Evolutionary conservation across 1,140 invertebrate species (phyloP), one percentile per base, ranked within the genome.

Genomic region (Eueides isabella): DNA sequence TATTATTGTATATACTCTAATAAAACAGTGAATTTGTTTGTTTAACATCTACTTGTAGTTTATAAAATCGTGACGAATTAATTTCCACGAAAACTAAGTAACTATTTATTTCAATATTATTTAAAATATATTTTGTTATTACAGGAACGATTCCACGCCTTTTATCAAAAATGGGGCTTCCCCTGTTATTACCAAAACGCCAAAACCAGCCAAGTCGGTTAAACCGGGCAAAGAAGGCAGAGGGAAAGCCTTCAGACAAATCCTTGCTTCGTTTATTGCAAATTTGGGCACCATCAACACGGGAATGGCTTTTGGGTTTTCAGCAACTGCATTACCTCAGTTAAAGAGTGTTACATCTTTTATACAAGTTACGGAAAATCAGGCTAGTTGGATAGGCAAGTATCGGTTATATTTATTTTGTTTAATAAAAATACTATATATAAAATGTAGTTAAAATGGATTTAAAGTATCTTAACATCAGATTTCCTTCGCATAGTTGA

Each of bases 341-440:
- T 81, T 97, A 2, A 87, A 95, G 83, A 88, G 87, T 44, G 67
- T 85, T 6, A 92, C 94, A 69, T 95, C 94, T 31, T 87, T 85
- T 28, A 94, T 96, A 81, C 91, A 85, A 26, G 95, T 96, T 12
- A 94, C 94, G 28, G 87, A 94, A 19, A 88, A 91, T 35, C 93
- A 96, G 86, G 95, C 95, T 67, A 96, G 96, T 77, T 97, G 96
- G 96, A 95, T 97, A 77, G 96, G 96, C 96, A 89, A 94, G 92
- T 66, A 12, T 74, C n/a, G 11, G 11, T 26, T 55, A 19, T 16
- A 2, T 0, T 19, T 44, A 19, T 44, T 19, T 16, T 38, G 12
- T 38, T 38, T 16, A 14, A 38, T n/a, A n/a, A n/a, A n/a, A n/a
- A n/a, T n/a, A n/a, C n/a, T n/a, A n/a, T n/a, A n/a, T n/a, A n/a